These are phyloP conservation scores for Eubasilissa splendida DNA, from an alignment of 2,888 invertebrate genomes.

Conservation along the genomic window DNA sequence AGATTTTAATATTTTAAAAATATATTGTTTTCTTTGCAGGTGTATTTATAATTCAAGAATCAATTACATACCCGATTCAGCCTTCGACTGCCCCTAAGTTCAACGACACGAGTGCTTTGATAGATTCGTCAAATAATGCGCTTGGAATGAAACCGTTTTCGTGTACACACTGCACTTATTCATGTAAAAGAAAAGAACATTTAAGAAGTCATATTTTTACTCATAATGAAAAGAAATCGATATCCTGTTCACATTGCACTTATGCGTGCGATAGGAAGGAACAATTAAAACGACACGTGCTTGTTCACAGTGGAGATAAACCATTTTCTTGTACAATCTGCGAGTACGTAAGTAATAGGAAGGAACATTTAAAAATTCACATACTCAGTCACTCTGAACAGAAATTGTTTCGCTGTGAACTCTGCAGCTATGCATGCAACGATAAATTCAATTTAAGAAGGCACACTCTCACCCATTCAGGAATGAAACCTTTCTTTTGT, in stretches of 20 bases:
- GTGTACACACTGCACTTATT: neutral
- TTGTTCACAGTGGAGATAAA: conserved; percentile 57
- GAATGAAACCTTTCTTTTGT: neutral
- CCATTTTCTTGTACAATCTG: conserved; percentile 68
- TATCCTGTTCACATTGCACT: conserved; percentile 67
- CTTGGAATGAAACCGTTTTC: neutral
- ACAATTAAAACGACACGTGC: conserved; percentile 10
- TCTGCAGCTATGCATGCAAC: neutral
- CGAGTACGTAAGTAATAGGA: conserved; percentile 65
- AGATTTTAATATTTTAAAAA: neutral
- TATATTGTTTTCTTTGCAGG: neutral
- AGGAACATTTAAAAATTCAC: neutral
- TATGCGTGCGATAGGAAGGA: conserved; percentile 62
- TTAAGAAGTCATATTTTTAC: conserved; percentile 68
- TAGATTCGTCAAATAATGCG: neutral
- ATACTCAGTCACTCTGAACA: neutral
- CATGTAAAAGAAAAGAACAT: neutral
- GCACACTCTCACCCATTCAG: neutral
- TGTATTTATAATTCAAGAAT: neutral
- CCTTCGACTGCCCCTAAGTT: neutral
- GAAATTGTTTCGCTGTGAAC: neutral
- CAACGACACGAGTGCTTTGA: too few species aligned
- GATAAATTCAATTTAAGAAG: neutral
- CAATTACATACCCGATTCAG: neutral
- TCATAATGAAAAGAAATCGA: conserved; percentile 66